Conservation (phyloP, 2,797 vertebrate genomes). For the Gymnoscopelus braueri region DNA sequence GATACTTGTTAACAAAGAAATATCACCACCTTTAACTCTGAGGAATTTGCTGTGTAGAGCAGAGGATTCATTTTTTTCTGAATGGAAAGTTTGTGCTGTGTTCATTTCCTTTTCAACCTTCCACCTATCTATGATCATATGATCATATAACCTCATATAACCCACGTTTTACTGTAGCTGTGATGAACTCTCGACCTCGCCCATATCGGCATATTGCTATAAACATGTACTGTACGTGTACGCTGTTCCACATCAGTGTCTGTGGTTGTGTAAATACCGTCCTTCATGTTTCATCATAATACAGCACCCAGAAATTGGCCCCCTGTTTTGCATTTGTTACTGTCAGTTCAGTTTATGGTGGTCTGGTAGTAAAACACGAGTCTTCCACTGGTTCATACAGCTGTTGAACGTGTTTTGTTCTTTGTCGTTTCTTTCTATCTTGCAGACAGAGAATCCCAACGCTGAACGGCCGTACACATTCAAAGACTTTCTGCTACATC, state of each 20-base stretch:
- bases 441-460: slow-evolving; percentile 95
- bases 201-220: slow-evolving; percentile 41
- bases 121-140: neutral
- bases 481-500: slow-evolving; percentile 98
- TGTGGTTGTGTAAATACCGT: slow-evolving; percentile 69
- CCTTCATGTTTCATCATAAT: slow-evolving; percentile 65
- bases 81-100: slow-evolving; percentile 8
- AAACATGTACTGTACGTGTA: slow-evolving; percentile 46
- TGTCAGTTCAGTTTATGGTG: slow-evolving; percentile 19
- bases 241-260: slow-evolving; percentile 63
- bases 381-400: neutral
- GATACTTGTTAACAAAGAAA: too few relatives aligned
- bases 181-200: slow-evolving; percentile 28
- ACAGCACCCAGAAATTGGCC: slow-evolving; percentile 43
- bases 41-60: too few relatives aligned
- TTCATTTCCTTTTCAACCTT: neutral
- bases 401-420: slow-evolving; percentile 18
- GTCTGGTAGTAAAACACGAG: slow-evolving; percentile 12
- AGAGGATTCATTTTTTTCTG: neutral
- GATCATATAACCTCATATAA: neutral
- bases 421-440: slow-evolving; percentile 56
- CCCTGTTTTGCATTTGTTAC: slow-evolving; percentile 26
- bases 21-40: too few relatives aligned
- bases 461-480: slow-evolving; percentile 95
- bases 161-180: neutral